Conservation (phyloP, 2,888 invertebrate species). For the Smittia aterrima region DNA sequence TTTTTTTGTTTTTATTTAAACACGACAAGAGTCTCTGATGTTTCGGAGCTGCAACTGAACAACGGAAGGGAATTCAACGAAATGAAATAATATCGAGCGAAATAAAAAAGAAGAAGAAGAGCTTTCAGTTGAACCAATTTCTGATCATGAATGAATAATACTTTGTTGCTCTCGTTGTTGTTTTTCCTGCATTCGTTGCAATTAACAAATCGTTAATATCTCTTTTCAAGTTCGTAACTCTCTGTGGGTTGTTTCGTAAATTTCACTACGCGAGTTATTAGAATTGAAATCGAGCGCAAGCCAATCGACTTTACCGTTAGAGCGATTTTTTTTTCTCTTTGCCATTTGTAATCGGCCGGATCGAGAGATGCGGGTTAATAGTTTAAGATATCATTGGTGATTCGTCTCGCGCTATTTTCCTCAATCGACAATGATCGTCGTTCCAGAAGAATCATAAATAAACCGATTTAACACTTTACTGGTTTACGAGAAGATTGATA, state of each 20-base stretch:
- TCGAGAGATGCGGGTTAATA: constrained; percentile 15
- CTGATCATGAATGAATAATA: constrained; percentile 9
- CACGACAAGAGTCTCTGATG: neutral
- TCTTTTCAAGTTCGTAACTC: neutral
- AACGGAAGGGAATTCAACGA: neutral
- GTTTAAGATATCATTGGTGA: constrained; percentile 18
- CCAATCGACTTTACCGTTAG: neutral
- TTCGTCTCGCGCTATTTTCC: constrained; percentile 35
- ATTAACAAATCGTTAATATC: neutral
- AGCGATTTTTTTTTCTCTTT: neutral
- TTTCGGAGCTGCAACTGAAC: neutral
- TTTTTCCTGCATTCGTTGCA: neutral
- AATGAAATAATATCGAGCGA: neutral
- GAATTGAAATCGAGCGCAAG: constrained; percentile 11
- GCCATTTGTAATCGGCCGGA: neutral
- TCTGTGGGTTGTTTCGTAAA: neutral
- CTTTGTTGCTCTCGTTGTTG: neutral
- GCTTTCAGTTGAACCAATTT: constrained; percentile 9
- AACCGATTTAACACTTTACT: neutral
- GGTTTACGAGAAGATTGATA: neutral
- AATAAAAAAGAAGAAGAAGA: neutral
- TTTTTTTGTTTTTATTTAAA: constrained; percentile 20
- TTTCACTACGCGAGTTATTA: neutral
- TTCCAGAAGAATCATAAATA: neutral
- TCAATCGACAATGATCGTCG: neutral